Percentiles rank a stretch among this genome's conserved stretches.
phyloP scores from a whole-genome alignment of 2,888 invertebrate genomes.

The Melangyna quadrimaculata region DNA sequence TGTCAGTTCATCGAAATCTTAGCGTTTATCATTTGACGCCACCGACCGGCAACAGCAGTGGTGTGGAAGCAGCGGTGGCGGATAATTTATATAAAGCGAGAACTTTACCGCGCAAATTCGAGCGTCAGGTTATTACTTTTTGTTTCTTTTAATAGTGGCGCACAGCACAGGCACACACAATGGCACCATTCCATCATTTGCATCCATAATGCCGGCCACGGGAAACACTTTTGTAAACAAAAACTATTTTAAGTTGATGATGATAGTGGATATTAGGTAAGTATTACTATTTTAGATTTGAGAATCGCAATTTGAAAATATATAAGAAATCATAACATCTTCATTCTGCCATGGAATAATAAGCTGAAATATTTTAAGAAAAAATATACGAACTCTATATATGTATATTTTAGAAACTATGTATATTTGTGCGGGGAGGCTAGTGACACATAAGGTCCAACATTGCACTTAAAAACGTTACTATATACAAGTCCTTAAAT shows the following conservation, averaged over 20 bases:
- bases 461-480: no score
- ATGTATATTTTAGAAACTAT: no score
- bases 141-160: conserved; percentile 45
- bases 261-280: conserved; percentile 54
- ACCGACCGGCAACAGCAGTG: neutral
- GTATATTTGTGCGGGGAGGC: no score
- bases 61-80: neutral
- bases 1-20: conserved; percentile 48
- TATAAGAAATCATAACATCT: neutral
- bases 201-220: conserved; percentile 53
- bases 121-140: conserved; percentile 59
- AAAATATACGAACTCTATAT: neutral
- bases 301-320: neutral
- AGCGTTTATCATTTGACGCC: conserved; percentile 58
- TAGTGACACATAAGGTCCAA: no score
- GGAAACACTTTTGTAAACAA: conserved; percentile 64
- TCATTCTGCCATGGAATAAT: neutral
- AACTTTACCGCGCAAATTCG: conserved; percentile 31
- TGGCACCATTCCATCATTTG: conserved; percentile 69
- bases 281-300: neutral
- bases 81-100: conserved; percentile 20
- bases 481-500: no score
- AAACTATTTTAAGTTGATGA: conserved; percentile 65
- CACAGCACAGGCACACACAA: no score
- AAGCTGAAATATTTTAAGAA: neutral